Percentiles rank a stretch among this genome's conserved stretches.
These are phyloP conservation scores for Eueremaeus valkanovi DNA, from an alignment of 2,888 invertebrate species.

Conservation along the genomic window DNA sequence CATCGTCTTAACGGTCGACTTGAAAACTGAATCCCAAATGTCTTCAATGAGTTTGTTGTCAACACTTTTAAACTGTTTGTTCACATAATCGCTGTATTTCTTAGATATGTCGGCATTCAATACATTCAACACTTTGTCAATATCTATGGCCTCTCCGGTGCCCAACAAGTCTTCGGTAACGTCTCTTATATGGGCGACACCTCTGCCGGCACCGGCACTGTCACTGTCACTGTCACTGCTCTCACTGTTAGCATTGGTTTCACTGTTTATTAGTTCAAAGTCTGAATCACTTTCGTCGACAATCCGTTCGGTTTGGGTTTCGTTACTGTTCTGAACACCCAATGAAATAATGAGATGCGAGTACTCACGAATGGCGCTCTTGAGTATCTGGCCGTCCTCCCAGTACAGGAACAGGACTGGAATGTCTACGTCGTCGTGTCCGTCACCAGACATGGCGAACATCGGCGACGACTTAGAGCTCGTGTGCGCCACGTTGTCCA, in stretches of 20 bases:
- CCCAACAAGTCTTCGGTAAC: neutral
- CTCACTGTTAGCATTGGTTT: neutral
- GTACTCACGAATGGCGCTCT: constrained; percentile 59
- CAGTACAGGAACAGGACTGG: constrained; percentile 86
- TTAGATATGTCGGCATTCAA: constrained; percentile 19
- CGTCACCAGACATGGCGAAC: constrained; percentile 97
- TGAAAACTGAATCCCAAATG: constrained; percentile 17
- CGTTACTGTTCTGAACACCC: constrained; percentile 14
- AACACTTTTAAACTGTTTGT: neutral
- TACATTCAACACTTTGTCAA: constrained; percentile 20
- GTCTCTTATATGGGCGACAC: neutral
- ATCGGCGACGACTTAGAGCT: constrained; percentile 71
- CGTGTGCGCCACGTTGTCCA: constrained; percentile 72
- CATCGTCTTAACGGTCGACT: constrained; percentile 12
- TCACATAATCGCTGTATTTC: constrained; percentile 16
- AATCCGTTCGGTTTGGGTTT: neutral
- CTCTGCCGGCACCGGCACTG: neutral
- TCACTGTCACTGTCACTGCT: too few species aligned
- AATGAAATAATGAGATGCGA: constrained; percentile 55
- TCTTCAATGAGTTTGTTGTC: constrained; percentile 3
- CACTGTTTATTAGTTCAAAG: neutral
- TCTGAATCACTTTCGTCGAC: constrained; percentile 15
- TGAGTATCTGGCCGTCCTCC: constrained; percentile 67
- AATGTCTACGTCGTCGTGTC: constrained; percentile 73
- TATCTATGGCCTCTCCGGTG: neutral